phyloP scores from a whole-genome alignment of 92 coral and sea anemone genomes.

The Palythoa caribaeorum region DNA sequence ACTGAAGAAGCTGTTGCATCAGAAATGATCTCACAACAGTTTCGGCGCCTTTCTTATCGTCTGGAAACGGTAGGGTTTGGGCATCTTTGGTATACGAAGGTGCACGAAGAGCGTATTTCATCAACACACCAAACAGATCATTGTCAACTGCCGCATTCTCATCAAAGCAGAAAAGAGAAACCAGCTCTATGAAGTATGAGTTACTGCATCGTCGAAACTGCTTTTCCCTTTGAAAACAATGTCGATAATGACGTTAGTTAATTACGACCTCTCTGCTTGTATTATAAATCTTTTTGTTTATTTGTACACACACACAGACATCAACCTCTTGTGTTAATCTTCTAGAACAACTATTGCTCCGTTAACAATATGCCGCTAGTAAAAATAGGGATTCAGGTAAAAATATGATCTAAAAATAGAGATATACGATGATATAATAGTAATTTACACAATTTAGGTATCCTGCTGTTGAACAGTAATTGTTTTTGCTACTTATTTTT shows the following conservation, averaged over 20 bases:
- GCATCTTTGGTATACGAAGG: conserved; percentile 6
- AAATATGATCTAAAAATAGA: too few relatives aligned
- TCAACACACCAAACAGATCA: conserved; percentile 10
- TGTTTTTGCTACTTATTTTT: too few relatives aligned
- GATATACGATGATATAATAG: too few relatives aligned
- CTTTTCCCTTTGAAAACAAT: conserved; percentile 17
- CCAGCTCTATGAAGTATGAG: conserved; percentile 29
- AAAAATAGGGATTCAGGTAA: too few relatives aligned
- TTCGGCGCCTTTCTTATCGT: not conserved
- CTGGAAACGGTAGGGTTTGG: conserved; percentile 11
- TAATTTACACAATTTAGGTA: too few relatives aligned
- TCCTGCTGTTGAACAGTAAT: too few relatives aligned
- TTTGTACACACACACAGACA: too few relatives aligned
- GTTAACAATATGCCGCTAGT: too few relatives aligned
- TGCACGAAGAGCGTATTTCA: conserved; percentile 30
- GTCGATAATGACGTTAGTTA: not conserved
- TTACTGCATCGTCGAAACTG: conserved; percentile 26
- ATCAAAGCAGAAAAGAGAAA: conserved; percentile 27
- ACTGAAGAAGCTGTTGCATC: conserved; percentile 7
- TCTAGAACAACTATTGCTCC: too few relatives aligned
- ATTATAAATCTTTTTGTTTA: too few relatives aligned
- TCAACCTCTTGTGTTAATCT: too few relatives aligned
- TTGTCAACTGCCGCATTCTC: not conserved
- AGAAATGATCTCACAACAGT: conserved; percentile 30
- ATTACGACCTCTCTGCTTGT: not conserved